These are phyloP conservation scores for Phylloscopus trochilus DNA, from an alignment of 2,113 vertebrate species.

Conservation along the genomic window DNA sequence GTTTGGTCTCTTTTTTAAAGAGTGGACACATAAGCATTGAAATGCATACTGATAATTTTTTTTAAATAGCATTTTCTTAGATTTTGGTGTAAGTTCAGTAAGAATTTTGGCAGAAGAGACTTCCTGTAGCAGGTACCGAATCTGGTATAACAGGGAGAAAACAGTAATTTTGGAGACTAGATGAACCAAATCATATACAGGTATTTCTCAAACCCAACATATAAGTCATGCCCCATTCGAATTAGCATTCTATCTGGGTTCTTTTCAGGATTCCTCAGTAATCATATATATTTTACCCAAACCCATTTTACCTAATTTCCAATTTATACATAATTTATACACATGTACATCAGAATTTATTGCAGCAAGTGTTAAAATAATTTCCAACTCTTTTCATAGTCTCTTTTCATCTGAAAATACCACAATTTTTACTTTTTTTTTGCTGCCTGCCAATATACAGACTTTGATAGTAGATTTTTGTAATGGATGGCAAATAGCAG, in stretches of 20 bases:
- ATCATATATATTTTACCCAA: background rate
- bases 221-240: background rate
- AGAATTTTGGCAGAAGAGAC: background rate
- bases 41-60: background rate
- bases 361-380: background rate
- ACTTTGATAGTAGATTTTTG: fast-evolving
- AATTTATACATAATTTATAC: background rate
- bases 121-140: background rate
- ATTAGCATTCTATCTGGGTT: background rate
- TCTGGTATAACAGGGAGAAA: background rate
- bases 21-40: background rate
- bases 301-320: background rate
- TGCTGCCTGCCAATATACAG: background rate
- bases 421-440: background rate
- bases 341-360: background rate
- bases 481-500: background rate
- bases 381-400: background rate
- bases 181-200: background rate
- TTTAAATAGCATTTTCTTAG: background rate
- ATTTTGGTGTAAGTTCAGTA: background rate
- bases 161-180: background rate
- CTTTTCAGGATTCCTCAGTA: background rate
- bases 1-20: too few relatives aligned
- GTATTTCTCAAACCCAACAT: background rate
- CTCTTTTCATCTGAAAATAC: background rate